These are phyloP conservation scores for Acridotheres tristis DNA, from an alignment of 2,797 vertebrate species.

Conservation along the genomic window DNA sequence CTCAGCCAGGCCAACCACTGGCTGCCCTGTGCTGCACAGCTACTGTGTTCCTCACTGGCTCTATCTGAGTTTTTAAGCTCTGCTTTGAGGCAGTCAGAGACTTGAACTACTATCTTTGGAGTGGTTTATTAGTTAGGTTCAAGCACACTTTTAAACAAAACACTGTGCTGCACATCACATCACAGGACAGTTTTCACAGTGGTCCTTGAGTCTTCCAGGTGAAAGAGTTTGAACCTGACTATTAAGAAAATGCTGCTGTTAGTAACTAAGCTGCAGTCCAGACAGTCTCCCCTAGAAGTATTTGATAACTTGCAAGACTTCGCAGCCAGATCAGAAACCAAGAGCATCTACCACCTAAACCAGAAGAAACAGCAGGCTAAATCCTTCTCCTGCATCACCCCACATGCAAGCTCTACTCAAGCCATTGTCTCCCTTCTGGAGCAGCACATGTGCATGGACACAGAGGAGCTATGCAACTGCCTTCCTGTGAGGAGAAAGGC, in stretches of 20 bases:
- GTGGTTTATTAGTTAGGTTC: not conserved
- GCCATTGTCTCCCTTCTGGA: not conserved
- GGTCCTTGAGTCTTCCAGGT: not conserved
- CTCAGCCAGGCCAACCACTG: not conserved
- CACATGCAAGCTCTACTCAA: not conserved
- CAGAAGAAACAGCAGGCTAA: not conserved
- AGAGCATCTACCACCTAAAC: not conserved
- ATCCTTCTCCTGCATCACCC: not conserved
- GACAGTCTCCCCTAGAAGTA: not conserved
- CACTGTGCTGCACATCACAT: not conserved
- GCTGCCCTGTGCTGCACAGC: not conserved
- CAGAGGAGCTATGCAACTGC: not conserved
- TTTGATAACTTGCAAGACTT: not conserved
- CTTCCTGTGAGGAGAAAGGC: not conserved
- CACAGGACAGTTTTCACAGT: not conserved
- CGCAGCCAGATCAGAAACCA: not conserved
- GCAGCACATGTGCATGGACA: not conserved
- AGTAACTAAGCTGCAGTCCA: not conserved
- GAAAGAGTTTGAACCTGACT: not conserved
- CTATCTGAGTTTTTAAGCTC: not conserved
- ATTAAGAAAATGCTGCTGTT: not conserved
- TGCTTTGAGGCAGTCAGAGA: not conserved
- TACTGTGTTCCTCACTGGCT: fast-evolving
- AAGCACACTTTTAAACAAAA: not conserved
- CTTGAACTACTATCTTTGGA: not conserved